A percentile compares a stretch with the other conserved stretches of the same genome.
phyloP scores from a whole-genome alignment of 2,113 vertebrate species.

The Megaceryle torquata region DNA sequence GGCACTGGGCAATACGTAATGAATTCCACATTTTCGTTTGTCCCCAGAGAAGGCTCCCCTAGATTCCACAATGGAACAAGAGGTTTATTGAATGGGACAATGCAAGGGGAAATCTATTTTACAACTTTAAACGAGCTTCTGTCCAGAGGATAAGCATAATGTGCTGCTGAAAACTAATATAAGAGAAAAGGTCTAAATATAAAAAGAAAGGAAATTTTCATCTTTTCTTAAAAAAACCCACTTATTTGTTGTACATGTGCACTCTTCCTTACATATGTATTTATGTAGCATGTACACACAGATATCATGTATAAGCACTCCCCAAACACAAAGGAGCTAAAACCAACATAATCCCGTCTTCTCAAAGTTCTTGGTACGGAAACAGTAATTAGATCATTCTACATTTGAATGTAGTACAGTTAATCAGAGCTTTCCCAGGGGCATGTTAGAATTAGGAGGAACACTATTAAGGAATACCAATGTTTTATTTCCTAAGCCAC shows the following conservation, averaged over 20 bases:
- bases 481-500: constrained; percentile 44
- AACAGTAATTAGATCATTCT: constrained; percentile 55
- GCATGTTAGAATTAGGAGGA: constrained; percentile 50
- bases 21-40: constrained; percentile 62
- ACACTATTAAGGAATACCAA: constrained; percentile 51
- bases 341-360: background rate
- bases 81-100: constrained; percentile 62
- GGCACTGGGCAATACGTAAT: constrained; percentile 19
- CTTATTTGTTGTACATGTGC: background rate
- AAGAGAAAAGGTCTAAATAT: background rate
- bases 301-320: background rate
- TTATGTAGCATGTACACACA: background rate
- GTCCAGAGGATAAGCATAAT: constrained; percentile 1
- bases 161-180: constrained; percentile 15
- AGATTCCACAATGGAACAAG: constrained; percentile 48
- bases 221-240: background rate
- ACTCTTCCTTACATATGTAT: background rate
- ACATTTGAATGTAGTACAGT: constrained; percentile 41
- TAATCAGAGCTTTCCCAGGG: constrained; percentile 52
- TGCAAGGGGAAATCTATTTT: constrained; percentile 42
- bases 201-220: background rate
- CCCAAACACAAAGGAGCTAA: constrained; percentile 22
- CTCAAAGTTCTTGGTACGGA: constrained; percentile 35
- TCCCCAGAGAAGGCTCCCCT: constrained; percentile 52
- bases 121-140: constrained; percentile 21